A percentile compares a stretch with the other conserved stretches of the same genome.
phyloP scores from a whole-genome alignment of 2,113 vertebrate genomes.

The Aldabrachelys gigantea region DNA sequence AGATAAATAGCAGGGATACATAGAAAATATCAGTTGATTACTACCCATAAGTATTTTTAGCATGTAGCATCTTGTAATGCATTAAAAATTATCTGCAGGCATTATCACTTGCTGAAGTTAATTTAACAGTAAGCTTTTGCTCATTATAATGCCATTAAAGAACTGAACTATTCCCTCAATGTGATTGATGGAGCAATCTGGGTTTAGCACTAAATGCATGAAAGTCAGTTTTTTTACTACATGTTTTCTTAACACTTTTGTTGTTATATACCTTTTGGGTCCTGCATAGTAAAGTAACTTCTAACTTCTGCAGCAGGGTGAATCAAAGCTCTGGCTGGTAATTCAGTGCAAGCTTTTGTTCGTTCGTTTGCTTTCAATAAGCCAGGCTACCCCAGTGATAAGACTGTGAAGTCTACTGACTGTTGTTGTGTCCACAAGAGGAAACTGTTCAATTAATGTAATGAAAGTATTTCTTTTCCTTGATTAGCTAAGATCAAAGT shows the following conservation, averaged over 20 bases:
- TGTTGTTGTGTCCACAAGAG: neutral
- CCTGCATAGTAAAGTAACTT: neutral
- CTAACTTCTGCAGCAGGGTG: neutral
- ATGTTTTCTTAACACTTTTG: constrained; percentile 14
- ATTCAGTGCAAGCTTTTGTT: neutral
- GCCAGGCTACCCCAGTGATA: neutral
- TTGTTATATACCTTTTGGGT: neutral
- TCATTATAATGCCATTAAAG: constrained; percentile 69
- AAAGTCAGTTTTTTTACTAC: neutral
- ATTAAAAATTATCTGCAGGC: constrained; percentile 49
- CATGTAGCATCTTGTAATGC: constrained; percentile 32
- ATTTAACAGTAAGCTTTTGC: constrained; percentile 55
- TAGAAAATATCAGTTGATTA: constrained; percentile 37
- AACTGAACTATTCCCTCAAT: constrained; percentile 5
- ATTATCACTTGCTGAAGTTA: constrained; percentile 40
- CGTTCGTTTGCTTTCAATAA: constrained; percentile 7
- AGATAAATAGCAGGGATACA: constrained; percentile 17
- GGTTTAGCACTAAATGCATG: neutral
- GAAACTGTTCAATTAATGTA: neutral
- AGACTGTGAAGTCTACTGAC: neutral
- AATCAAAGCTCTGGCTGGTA: neutral
- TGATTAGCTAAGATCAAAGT: constrained; percentile 28
- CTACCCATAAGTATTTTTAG: constrained; percentile 30
- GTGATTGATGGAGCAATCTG: constrained; percentile 58
- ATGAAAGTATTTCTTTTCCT: constrained; percentile 24